Evolutionary conservation across 2,888 invertebrate genomes (phyloP).

Genomic region (Conistra vaccinii): DNA sequence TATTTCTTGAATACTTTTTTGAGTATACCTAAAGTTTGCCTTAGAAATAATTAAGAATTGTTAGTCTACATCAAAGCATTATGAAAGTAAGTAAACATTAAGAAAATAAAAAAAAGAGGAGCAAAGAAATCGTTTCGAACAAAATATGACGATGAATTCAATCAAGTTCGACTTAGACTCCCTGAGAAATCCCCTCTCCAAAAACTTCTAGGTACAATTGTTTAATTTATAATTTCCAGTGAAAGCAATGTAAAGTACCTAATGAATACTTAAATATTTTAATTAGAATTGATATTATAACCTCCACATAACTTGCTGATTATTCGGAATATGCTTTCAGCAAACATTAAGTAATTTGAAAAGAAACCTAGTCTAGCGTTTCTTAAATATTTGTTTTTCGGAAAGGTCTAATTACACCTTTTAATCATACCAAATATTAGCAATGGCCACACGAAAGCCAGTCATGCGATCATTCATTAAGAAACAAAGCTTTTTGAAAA

Average conservation of each 20-base stretch:
- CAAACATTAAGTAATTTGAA: neutral
- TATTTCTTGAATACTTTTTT: conserved; percentile 7
- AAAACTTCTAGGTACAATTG: neutral
- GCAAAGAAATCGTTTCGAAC: neutral
- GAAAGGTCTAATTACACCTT: conserved; percentile 36
- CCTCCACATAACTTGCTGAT: neutral
- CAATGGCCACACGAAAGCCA: conserved; percentile 34
- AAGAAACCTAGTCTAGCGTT: conserved; percentile 7
- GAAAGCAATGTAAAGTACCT: neutral
- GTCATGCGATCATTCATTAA: conserved; percentile 37
- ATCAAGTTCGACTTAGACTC: too few species aligned
- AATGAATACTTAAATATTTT: neutral
- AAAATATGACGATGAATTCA: neutral
- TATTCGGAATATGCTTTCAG: neutral
- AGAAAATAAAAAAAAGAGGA: neutral
- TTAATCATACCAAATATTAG: conserved; percentile 26
- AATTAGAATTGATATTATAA: neutral
- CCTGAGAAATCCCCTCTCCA: neutral
- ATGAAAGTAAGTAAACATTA: too few species aligned
- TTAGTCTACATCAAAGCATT: neutral
- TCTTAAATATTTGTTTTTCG: conserved; percentile 11
- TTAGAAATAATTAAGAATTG: neutral
- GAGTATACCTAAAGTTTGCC: neutral
- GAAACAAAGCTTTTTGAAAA: conserved; percentile 38
- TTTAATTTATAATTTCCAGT: neutral